Base-by-base conservation (phyloP, 2,888 invertebrate species). In the Rhamnusium bicolor region DNA sequence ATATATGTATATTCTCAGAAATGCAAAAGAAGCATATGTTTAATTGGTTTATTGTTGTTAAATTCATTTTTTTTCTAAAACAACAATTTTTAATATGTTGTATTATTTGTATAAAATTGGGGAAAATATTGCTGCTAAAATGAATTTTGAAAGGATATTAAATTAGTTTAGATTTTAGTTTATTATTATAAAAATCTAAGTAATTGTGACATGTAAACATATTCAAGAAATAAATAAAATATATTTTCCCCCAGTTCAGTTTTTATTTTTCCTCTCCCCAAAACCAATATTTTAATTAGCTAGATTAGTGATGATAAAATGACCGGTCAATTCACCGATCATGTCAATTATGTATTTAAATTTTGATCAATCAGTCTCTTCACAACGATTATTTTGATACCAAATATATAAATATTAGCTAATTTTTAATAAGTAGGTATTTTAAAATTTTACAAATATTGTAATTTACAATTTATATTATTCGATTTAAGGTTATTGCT, bases 201-300 rank as follows among this genome's bases (percentile, higher is more conserved):
- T 61, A 65, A 71, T 21, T 65, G 58, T 71, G 40, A 54, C 63
- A 51, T 71, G 61, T 66, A 60, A 71, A 58, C 53, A 56, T 65
- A 53, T 65, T 63, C 53, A 46, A 60, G 60, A 56, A 71, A 71
- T 72, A 72, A 74, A 75, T 70, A 70, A 72, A 73, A 63, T 8
- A 66, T 65, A 69, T 69, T 75, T 74, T 68, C 62, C 72, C 75
- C 75, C 69, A 27, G 27, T 14, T 49, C 49, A 47, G 16, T 29
- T 63, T 63, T 27, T 21, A 24, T 61, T 21, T 67, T 54, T 46
- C 8, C 14, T 61, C 16, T 61, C 16, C 19, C 46, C n/a, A n/a
- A 49, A 24, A 65, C 49, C 49, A 29, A 68, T 40, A 46, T 68
- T 75, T n/a, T 40, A n/a, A n/a, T n/a, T n/a, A n/a, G n/a, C n/a